These are phyloP conservation scores for Dreissena polymorpha DNA, from an alignment of 1,140 invertebrate genomes.

Conservation along the genomic window DNA sequence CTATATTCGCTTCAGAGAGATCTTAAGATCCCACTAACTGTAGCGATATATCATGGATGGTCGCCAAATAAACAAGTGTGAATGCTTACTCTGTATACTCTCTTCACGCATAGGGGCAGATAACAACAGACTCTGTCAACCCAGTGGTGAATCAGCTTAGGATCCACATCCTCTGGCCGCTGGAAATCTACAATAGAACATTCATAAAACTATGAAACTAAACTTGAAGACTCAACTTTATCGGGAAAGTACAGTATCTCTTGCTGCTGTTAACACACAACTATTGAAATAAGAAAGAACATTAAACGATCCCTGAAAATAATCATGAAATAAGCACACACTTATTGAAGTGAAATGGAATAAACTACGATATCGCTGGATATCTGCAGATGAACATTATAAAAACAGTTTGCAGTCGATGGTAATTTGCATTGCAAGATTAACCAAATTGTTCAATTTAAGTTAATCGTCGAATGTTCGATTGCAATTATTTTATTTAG, in stretches of 20 bases:
- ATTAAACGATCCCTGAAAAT: not conserved
- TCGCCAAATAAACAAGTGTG: no score
- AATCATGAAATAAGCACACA: not conserved
- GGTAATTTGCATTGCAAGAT: no score
- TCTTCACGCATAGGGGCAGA: constrained; percentile 52
- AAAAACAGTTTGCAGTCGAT: no score
- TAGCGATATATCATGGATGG: no score
- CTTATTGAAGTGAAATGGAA: not conserved
- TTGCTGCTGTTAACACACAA: not conserved
- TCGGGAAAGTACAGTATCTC: not conserved
- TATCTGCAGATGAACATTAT: no score
- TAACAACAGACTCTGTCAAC: constrained; percentile 62
- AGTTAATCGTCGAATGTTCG: no score
- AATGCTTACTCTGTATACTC: constrained; percentile 39
- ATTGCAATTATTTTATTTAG: no score
- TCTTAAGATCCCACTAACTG: no score
- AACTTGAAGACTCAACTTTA: not conserved
- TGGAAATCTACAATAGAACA: constrained; percentile 54
- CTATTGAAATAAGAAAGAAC: not conserved
- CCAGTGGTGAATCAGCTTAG: constrained; percentile 50
- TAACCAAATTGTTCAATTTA: no score
- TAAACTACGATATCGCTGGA: not conserved
- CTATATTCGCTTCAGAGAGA: no score
- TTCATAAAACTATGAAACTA: not conserved
- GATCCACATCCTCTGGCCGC: constrained; percentile 57